These are phyloP conservation scores for Saguinus imperator DNA, from an alignment of 2,113 vertebrate species.

Conservation along the genomic window DNA sequence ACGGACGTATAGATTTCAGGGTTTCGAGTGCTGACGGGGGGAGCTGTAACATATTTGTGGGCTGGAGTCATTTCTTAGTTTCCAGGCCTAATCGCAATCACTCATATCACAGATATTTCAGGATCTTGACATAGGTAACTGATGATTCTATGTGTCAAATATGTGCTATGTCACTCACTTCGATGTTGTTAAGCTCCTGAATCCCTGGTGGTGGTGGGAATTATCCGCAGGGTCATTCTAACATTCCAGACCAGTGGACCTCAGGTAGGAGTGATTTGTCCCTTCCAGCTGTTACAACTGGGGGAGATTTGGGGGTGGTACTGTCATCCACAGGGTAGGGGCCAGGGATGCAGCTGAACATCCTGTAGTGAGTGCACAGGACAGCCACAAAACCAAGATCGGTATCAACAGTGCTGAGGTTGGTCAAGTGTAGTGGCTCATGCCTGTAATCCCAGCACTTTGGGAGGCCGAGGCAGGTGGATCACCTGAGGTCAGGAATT, in stretches of 20 bases:
- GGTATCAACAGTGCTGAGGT: accelerated
- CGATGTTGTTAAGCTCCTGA: accelerated
- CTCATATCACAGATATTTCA: neutral
- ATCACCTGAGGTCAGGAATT: too few species aligned
- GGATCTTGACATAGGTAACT: neutral
- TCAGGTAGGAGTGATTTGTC: neutral
- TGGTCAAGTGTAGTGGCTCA: too few species aligned
- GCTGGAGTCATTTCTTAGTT: neutral
- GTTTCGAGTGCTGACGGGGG: neutral
- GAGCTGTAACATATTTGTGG: neutral
- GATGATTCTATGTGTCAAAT: neutral
- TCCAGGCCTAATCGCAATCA: accelerated
- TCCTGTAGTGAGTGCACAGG: accelerated
- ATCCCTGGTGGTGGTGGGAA: neutral
- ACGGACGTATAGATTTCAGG: neutral
- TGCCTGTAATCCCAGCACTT: too few species aligned
- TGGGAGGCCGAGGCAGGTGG: too few species aligned
- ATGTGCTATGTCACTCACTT: neutral
- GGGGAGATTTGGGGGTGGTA: accelerated
- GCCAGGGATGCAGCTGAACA: neutral
- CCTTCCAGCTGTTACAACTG: neutral
- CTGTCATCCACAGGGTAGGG: too few species aligned
- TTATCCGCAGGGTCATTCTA: accelerated
- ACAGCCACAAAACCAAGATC: accelerated
- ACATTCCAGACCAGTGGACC: neutral